Evolutionary conservation across 2,888 invertebrate species (phyloP), one percentile per base, ranked within the genome.

Genomic region (Hydrotaea diabolus): DNA sequence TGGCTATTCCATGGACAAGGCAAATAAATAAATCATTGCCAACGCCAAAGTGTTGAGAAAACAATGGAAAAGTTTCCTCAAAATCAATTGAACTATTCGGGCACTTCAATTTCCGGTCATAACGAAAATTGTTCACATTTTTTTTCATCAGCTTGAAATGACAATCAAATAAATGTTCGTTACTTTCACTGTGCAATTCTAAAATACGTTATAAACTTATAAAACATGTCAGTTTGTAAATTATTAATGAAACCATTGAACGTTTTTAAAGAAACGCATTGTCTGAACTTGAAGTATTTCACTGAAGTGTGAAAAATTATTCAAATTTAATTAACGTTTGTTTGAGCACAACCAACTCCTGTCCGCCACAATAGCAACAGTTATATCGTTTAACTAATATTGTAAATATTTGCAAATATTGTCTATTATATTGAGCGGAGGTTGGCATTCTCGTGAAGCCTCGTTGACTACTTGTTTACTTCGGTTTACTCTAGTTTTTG

Each of bases 261-360:
- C 17, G 55, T 9, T 21, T 53, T 21, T 9, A 55, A 21, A 21
- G 4, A 55, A 59, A 59, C 15, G 23, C 15, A 26, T 7, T 15
- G 26, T 3, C 15, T 59, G 59, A 59, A 59, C 59, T 59, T 59
- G 59, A 59, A 26, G 2, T 59, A 9, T 23, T 59, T 4, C 59
- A 59, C 13, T 59, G 26, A 15, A 59, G 59, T 59, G 59, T 59
- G 59, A 59, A 59, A 0, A 59, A 23, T 59, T 59, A 59, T 59
- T 59, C 23, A 59, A 59, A 59, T 26, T 7, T 59, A 59, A 26
- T 59, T 59, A 59, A 59, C 23, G 49, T 49, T 49, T 49, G n/a
- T n/a, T 1, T n/a, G 49, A 15, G 49, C 39, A 39, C 49, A 49
- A n/a, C 1, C 15, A 31, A n/a, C n/a, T n/a, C n/a, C 31, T 31